Conservation (phyloP, 2,113 vertebrate species). For the Canis aureus region DNA sequence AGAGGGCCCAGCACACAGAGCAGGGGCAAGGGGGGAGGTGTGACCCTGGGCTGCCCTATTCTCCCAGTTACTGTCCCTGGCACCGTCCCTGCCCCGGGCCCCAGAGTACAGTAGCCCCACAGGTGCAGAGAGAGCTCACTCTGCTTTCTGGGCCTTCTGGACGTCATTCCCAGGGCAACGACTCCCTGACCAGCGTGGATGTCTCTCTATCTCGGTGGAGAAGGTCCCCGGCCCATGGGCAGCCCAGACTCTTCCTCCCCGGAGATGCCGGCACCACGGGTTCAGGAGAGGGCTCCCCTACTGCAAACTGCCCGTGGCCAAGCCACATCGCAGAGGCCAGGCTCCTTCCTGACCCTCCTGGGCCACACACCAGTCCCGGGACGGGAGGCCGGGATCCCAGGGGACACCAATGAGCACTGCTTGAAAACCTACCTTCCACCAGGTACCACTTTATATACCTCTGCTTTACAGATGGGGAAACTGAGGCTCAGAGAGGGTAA, state of each 20-base stretch:
- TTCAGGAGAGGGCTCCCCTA: no score
- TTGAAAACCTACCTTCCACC: neutral
- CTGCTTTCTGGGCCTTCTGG: no score
- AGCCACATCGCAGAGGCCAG: neutral
- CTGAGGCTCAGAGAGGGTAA: neutral
- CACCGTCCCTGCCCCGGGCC: neutral
- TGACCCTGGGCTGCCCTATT: rapidly evolving
- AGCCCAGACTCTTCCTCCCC: neutral
- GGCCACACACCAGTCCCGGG: neutral
- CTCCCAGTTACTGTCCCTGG: neutral
- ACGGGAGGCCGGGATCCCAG: rapidly evolving
- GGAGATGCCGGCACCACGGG: rapidly evolving
- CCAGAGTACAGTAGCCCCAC: neutral
- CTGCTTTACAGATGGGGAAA: neutral
- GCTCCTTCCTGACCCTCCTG: neutral
- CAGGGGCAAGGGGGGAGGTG: rapidly evolving
- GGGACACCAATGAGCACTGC: rapidly evolving
- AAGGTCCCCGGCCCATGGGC: no score
- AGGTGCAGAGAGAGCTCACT: neutral
- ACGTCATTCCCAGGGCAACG: no score
- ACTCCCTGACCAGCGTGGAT: no score
- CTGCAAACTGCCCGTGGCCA: neutral
- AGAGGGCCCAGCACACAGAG: neutral
- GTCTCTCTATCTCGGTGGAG: neutral
- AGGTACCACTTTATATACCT: rapidly evolving